Base-by-base conservation (phyloP, 2,113 vertebrate genomes). In the Nothoprocta perdicaria region DNA sequence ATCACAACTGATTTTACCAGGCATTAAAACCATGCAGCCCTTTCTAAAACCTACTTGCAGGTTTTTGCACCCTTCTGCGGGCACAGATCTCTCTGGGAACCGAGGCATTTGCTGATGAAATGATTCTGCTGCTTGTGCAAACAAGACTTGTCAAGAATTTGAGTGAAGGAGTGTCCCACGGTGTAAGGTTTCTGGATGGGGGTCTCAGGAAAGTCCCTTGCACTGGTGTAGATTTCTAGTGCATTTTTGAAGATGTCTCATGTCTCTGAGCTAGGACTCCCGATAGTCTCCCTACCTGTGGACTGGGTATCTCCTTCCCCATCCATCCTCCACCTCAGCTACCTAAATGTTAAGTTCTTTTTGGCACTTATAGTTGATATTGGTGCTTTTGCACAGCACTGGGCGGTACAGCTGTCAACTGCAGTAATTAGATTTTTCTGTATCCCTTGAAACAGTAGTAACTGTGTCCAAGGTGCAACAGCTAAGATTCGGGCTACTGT, bases 1-100 rank as follows among this genome's bases (percentile, higher is more conserved):
- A 80, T 84, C 71, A 79, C 72, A 89, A 84, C 66, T 86, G 66
- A 60, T 95, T 90, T 90, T 91, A 55, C 68, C 52, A 68, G n/a
- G 88, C 48, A 43, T 89, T 91, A 83, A 58, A 88, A 91, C 95
- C 80, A 92, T 33, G 80, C 62, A 73, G 0, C 55, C 62, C 46
- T 92, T 69, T 86, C 87, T 84, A 75, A 81, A 88, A 84, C 52
- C 83, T 75, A n/a, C 0, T 12, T 41, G 21, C n/a, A 46, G 52
- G 43, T 61, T 89, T 95, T 92, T 61, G 57, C 60, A 45, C 65
- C 73, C 23, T 80, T 80, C 46, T 57, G 24, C 68, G 57, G 35
- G 19, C 40, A 43, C 12, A 0, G 1, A 5, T 10, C 18, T 52
- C 0, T 35, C 60, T 48, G 27, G 69, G 53, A 68, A 38, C 27